phyloP scores from a whole-genome alignment of 2,113 vertebrate species.

The Steatornis caripensis region DNA sequence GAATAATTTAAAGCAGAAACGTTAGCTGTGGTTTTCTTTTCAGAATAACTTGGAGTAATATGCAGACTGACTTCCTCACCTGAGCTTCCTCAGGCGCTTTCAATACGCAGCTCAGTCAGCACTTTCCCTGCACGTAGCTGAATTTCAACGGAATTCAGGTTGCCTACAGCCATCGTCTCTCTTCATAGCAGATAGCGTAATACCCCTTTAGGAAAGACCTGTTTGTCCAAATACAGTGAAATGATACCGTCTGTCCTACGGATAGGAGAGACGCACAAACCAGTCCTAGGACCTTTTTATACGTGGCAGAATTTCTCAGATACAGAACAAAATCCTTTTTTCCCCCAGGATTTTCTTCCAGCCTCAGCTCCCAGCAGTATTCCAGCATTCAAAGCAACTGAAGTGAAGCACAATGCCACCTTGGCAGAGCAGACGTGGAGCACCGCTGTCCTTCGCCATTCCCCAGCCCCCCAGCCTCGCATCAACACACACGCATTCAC shows the following conservation, averaged over 20 bases:
- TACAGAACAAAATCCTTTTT: not conserved
- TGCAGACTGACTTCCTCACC: not conserved
- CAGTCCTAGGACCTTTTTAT: not conserved
- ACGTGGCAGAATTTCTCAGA: not conserved
- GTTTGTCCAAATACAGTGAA: not conserved
- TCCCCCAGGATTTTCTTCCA: not conserved
- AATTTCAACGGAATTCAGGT: not conserved
- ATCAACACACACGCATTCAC: too few relatives aligned
- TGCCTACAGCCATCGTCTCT: not conserved
- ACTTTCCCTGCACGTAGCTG: not conserved
- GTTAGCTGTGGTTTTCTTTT: not conserved
- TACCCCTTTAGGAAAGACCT: not conserved
- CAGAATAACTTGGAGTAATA: not conserved
- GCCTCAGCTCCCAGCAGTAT: not conserved
- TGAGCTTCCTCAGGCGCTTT: not conserved
- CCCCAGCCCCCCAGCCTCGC: too few relatives aligned
- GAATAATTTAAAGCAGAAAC: not conserved
- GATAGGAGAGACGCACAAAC: not conserved
- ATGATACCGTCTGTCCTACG: not conserved
- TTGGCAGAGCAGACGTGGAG: not conserved
- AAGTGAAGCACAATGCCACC: not conserved
- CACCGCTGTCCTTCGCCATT: not conserved
- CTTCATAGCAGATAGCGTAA: not conserved
- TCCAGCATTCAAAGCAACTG: not conserved
- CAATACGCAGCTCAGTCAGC: not conserved